Conservation (phyloP, 2,888 invertebrate genomes). For the Seira sanloemensis region DNA sequence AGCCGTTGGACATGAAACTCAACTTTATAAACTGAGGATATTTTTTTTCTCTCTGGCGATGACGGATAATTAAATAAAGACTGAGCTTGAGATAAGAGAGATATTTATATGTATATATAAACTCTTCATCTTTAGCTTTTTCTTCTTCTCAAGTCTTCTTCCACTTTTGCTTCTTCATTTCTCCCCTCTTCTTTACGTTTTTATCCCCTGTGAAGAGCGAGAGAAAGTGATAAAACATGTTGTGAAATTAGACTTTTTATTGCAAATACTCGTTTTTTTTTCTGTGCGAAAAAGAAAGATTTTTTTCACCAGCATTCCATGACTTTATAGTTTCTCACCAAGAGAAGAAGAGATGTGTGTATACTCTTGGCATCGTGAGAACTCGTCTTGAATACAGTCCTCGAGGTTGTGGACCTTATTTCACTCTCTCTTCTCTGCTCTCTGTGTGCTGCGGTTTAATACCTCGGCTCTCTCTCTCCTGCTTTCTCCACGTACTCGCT, state of each 20-base stretch:
- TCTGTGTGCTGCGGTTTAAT: neutral
- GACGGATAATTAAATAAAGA: neutral
- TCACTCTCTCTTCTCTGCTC: constrained; percentile 14
- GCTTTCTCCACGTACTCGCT: constrained; percentile 25
- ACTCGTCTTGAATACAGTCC: neutral
- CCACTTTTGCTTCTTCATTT: neutral
- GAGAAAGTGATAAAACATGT: neutral
- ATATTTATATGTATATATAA: too few species aligned
- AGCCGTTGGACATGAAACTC: too few species aligned
- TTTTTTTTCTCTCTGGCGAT: neutral
- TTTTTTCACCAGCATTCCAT: too few species aligned
- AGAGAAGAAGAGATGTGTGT: too few species aligned
- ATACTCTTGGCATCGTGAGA: constrained; percentile 16
- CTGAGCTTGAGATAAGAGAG: neutral
- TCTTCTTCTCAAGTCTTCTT: neutral
- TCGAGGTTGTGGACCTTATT: constrained; percentile 39
- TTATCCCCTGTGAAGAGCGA: neutral
- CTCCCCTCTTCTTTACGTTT: neutral
- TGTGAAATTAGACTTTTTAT: neutral
- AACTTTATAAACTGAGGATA: neutral
- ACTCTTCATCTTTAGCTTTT: too few species aligned
- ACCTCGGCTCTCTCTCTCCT: neutral
- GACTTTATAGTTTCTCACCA: too few species aligned
- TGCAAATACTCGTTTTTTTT: too few species aligned
- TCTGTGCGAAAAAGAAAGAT: too few species aligned